Percentiles rank a stretch among this genome's conserved stretches.
Evolutionary conservation across 2,888 invertebrate species (phyloP).

Genomic region (Lycocerus yunnanus): DNA sequence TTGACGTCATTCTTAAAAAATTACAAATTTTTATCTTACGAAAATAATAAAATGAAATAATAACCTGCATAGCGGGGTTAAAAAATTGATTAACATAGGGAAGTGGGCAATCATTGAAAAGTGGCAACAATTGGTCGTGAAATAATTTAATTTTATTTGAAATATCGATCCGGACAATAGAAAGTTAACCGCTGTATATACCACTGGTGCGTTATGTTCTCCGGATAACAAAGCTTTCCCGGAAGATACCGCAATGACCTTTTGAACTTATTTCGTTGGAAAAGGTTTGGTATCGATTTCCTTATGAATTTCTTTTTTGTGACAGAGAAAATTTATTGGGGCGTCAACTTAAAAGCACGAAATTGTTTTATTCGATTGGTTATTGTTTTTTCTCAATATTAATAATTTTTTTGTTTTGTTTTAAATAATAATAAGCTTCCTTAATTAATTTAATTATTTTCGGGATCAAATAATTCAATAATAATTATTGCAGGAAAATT

Average conservation of each 20-base stretch:
- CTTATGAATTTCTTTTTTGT: conserved; percentile 9
- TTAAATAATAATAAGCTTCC: no score
- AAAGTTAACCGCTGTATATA: not conserved
- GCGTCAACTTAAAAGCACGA: not conserved
- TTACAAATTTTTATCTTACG: no score
- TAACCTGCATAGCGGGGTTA: no score
- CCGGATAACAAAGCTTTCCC: conserved; percentile 35
- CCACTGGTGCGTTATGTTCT: conserved; percentile 14
- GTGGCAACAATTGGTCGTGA: no score
- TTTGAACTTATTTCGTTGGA: conserved; percentile 26
- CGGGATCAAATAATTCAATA: not conserved
- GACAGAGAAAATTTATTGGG: not conserved
- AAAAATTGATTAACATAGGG: no score
- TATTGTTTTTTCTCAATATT: no score
- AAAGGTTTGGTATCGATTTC: conserved; percentile 19
- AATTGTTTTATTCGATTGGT: not conserved
- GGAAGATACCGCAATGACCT: conserved; percentile 38
- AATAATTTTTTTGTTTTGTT: no score
- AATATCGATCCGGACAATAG: not conserved
- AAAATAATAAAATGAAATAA: no score
- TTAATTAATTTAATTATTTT: not conserved
- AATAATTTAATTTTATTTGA: no score
- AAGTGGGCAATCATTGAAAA: no score
- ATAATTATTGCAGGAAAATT: not conserved
- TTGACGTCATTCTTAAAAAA: no score